Conservation (phyloP, 2,888 invertebrate genomes). For the Fragum whitleyi region DNA sequence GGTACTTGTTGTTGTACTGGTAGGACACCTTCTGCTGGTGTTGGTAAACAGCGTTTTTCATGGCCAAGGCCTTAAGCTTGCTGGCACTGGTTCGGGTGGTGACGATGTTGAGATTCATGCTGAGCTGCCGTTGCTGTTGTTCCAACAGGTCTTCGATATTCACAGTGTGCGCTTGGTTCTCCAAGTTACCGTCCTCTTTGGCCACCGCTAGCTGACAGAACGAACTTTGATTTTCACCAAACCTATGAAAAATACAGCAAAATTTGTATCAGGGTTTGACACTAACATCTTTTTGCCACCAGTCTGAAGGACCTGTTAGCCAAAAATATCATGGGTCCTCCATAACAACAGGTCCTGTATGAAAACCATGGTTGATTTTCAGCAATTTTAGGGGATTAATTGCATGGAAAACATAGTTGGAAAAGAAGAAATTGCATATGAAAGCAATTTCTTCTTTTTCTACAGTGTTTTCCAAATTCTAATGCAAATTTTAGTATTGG, state of each 20-base stretch:
- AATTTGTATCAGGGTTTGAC: no score
- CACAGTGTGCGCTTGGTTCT: slow-evolving; percentile 74
- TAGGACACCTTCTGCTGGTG: slow-evolving; percentile 55
- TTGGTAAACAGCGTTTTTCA: slow-evolving; percentile 66
- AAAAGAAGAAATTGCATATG: no score
- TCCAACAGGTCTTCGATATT: slow-evolving; percentile 75
- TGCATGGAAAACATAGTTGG: no score
- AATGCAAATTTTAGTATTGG: no score
- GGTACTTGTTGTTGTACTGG: slow-evolving; percentile 58
- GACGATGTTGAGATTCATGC: slow-evolving; percentile 70
- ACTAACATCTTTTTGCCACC: no score
- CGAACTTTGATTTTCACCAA: slow-evolving; percentile 79
- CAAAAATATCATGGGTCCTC: no score
- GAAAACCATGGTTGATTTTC: no score
- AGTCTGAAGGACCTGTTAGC: no score
- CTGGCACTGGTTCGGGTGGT: slow-evolving; percentile 68
- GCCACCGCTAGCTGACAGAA: slow-evolving; percentile 76
- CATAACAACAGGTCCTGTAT: no score
- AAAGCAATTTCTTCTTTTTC: no score
- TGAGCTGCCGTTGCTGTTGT: slow-evolving; percentile 65
- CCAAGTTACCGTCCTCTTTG: slow-evolving; percentile 74
- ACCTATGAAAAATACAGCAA: slow-evolving; percentile 69
- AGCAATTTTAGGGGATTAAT: no score
- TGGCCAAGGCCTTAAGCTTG: slow-evolving; percentile 59
- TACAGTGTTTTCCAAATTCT: no score